These are phyloP conservation scores for Myotis findleyi DNA, from an alignment of 2,797 vertebrate species.

Conservation along the genomic window DNA sequence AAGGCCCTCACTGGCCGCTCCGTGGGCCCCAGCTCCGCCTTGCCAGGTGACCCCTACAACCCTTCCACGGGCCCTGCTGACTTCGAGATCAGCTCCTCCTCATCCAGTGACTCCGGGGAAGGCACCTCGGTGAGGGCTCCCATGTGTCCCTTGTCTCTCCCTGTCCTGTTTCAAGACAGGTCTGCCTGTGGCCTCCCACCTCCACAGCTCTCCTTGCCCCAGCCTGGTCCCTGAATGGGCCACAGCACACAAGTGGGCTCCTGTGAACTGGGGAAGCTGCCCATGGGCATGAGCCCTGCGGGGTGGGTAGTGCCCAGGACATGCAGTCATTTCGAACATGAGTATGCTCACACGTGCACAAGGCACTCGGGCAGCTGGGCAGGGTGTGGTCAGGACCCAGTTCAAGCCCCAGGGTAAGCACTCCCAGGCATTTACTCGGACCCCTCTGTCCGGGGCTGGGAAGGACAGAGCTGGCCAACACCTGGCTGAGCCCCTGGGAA, in stretches of 20 bases:
- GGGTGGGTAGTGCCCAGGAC: neutral
- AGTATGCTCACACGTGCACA: rapidly evolving
- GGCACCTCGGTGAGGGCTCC: conserved; percentile 88
- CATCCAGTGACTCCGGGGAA: conserved; percentile 87
- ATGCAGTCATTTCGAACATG: neutral
- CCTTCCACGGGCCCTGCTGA: conserved; percentile 91
- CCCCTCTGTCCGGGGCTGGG: neutral
- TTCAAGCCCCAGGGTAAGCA: neutral
- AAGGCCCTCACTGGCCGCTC: conserved; percentile 92
- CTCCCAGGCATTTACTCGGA: neutral
- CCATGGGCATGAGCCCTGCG: neutral
- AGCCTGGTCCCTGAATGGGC: neutral
- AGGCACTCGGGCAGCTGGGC: neutral
- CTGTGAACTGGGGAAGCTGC: neutral
- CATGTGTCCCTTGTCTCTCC: neutral
- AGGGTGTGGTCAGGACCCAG: neutral
- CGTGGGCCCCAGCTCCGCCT: conserved; percentile 92
- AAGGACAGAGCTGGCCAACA: rapidly evolving
- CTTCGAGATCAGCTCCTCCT: conserved; percentile 87
- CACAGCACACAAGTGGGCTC: neutral
- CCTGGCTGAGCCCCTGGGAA: neutral
- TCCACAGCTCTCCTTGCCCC: neutral
- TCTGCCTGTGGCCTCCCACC: neutral
- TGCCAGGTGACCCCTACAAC: conserved; percentile 95
- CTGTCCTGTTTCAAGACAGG: neutral